A percentile compares a stretch with the other conserved stretches of the same genome.
phyloP scores from a whole-genome alignment of 2,888 invertebrate genomes.

The Rhopalosiphum nymphaeae region DNA sequence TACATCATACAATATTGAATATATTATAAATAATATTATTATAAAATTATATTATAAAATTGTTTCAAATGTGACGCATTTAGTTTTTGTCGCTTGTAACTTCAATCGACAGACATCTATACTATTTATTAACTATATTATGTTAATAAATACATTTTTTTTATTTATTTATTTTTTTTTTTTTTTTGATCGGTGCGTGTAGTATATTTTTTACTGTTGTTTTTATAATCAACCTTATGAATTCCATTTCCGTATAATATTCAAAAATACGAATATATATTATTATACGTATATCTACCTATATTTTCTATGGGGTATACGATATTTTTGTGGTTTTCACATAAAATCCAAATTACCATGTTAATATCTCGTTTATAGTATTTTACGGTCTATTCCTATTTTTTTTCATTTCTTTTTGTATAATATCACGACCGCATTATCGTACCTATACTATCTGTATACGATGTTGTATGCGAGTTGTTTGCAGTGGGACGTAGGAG shows the following conservation, averaged over 20 bases:
- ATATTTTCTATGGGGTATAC: background rate
- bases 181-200: background rate
- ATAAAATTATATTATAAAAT: no score
- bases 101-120: background rate
- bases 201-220: background rate
- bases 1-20: background rate
- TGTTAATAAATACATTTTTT: background rate
- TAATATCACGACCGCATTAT: conserved; percentile 5
- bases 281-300: background rate
- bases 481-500: conserved; percentile 29
- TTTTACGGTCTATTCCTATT: conserved; percentile 15
- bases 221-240: background rate
- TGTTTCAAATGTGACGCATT: background rate
- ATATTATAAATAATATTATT: no score
- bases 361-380: conserved; percentile 42
- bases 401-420: background rate
- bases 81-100: background rate
- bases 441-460: background rate
- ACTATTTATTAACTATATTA: background rate
- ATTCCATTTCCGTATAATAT: background rate
- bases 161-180: background rate
- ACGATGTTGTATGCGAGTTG: background rate
- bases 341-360: conserved; percentile 33
- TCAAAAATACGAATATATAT: background rate
- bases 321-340: conserved; percentile 17